A percentile compares a stretch with the other conserved stretches of the same genome.
phyloP scores from a whole-genome alignment of 2,113 vertebrate genomes.

The Gasterosteus nipponicus region DNA sequence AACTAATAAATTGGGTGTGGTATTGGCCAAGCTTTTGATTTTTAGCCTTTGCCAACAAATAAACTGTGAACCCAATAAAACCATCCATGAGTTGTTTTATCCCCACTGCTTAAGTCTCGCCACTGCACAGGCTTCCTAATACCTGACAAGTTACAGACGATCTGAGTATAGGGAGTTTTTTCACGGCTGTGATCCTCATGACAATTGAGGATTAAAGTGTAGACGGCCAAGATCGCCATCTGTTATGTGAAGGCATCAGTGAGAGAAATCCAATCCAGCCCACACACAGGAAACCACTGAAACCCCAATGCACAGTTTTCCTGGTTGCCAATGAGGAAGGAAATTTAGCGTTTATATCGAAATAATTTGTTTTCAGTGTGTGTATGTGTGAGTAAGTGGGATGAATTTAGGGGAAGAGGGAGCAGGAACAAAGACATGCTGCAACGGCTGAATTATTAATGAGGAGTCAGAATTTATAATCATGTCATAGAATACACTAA shows the following conservation, averaged over 20 bases:
- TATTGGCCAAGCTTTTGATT: neutral
- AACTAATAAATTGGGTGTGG: neutral
- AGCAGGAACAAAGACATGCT: slow-evolving; percentile 48
- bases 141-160: slow-evolving; percentile 15
- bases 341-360: slow-evolving; percentile 6
- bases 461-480: slow-evolving; percentile 57
- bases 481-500: slow-evolving; percentile 46
- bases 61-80: neutral
- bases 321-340: slow-evolving; percentile 13
- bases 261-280: slow-evolving; percentile 46
- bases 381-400: neutral
- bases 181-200: slow-evolving; percentile 50
- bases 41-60: neutral
- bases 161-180: slow-evolving; percentile 40
- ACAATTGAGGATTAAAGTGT: slow-evolving; percentile 62
- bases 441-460: slow-evolving; percentile 69
- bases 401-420: slow-evolving; percentile 33
- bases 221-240: slow-evolving; percentile 59
- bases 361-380: neutral
- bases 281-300: slow-evolving; percentile 16
- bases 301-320: slow-evolving; percentile 3
- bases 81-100: neutral
- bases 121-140: slow-evolving; percentile 1
- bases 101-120: neutral
- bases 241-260: slow-evolving; percentile 51